Conservation (phyloP, 2,113 vertebrate genomes). For the Erpornis zantholeuca region DNA sequence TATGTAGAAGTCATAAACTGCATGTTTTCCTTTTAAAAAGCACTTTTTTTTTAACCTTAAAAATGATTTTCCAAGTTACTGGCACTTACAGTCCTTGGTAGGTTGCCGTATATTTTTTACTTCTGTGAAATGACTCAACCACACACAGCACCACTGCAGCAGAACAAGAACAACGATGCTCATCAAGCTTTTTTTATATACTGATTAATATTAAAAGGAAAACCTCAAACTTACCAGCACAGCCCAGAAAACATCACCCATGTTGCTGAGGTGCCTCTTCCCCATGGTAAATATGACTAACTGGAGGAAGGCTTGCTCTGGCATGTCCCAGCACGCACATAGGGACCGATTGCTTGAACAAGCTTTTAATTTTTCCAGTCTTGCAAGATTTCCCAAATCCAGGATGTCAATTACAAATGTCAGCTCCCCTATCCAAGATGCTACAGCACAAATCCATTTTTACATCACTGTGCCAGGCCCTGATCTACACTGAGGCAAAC, state of each 20-base stretch:
- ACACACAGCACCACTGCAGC: slow-evolving; percentile 20
- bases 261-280: background rate
- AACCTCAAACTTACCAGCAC: slow-evolving; percentile 18
- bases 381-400: background rate
- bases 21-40: background rate
- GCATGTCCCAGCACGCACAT: fast-evolving
- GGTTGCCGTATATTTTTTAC: background rate
- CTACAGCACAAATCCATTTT: background rate
- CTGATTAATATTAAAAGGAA: slow-evolving; percentile 38
- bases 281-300: background rate
- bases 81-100: background rate
- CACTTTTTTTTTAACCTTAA: background rate
- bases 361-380: background rate
- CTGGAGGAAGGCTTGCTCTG: background rate
- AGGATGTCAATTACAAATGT: background rate
- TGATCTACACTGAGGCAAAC: background rate
- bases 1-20: background rate
- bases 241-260: background rate
- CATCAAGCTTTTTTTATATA: slow-evolving; percentile 5
- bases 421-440: background rate
- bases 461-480: background rate
- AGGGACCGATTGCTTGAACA: background rate
- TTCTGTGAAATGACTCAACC: slow-evolving; percentile 38
- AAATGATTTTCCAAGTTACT: background rate
- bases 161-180: slow-evolving; percentile 15